These are phyloP conservation scores for Penaeus indicus DNA, from an alignment of 1,140 invertebrate genomes.

Conservation along the genomic window DNA sequence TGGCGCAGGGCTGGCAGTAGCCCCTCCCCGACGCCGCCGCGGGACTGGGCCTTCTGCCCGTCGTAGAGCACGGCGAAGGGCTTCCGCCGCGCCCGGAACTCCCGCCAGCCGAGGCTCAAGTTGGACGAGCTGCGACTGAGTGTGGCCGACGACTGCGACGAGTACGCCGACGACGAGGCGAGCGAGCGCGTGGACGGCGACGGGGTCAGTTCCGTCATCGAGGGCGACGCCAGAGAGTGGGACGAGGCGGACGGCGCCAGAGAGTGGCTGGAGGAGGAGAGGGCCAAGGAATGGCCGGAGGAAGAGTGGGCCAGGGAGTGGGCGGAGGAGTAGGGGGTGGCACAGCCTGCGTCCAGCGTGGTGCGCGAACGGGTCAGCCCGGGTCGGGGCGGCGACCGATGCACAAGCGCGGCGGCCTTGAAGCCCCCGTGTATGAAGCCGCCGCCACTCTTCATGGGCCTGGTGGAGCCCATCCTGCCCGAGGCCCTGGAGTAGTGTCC, in stretches of 20 bases:
- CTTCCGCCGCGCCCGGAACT: constrained; percentile 2
- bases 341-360: neutral
- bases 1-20: neutral
- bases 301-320: neutral
- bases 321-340: neutral
- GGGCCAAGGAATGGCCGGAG: neutral
- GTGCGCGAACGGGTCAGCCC: neutral
- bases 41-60: neutral
- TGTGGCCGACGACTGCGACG: neutral
- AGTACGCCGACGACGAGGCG: neutral
- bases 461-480: constrained; percentile 16
- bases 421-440: constrained; percentile 30
- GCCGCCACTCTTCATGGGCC: neutral
- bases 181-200: constrained; percentile 5
- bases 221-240: neutral
- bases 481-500: neutral
- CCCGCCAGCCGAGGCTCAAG: constrained; percentile 35
- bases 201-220: neutral
- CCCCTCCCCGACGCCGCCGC: neutral
- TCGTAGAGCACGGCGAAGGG: neutral
- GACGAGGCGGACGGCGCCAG: constrained; percentile 11
- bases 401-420: constrained; percentile 24
- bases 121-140: constrained; percentile 36
- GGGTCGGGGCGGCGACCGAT: neutral
- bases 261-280: neutral